Evolutionary conservation across 2,113 vertebrate species (phyloP), one percentile per base, ranked within the genome.

Genomic region (Spea multiplicata): DNA sequence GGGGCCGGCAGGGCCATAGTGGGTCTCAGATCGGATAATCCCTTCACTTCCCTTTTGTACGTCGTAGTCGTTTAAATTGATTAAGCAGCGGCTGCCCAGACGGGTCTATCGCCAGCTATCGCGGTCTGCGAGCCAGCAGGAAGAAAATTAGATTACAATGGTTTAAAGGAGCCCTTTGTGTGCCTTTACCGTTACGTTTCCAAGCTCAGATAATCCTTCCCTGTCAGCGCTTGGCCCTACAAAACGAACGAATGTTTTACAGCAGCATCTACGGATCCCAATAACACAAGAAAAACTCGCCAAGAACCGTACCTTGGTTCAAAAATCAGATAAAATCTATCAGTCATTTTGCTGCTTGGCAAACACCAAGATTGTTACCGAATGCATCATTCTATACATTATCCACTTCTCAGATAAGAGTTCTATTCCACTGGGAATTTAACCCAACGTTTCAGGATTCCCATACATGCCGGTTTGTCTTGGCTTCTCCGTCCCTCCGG

Each of bases 141-240:
- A 62, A 59, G 67, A 71, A 78, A 71, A 78, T 78, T 64, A 71
- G 71, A 71, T 78, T 78, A 78, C 9, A 78, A 69, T 64, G 67
- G 46, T 77, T 70, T 55, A 70, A 57, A 69, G 45, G 62, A 77
- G 69, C 52, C 61, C 59, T 78, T 71, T 71, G 67, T 71, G 44
- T 78, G 76, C 64, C 67, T 71, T 78, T 78, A 48, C 16, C 52
- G n/a, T 71, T 70, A 45, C 66, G 70, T 70, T 77, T 70, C 66
- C 71, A 78, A 50, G 52, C 71, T 78, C 57, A 61, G 44, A 64
- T 69, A 78, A 78, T 78, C 67, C 67, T 8, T 16, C 16, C 59
- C 55, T 78, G 76, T 78, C 76, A 78, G 48, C 66, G 62, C 55
- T 8, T 49, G 55, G 16, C 10, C 67, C 70, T 30, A 12, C 57